These are phyloP conservation scores for Pteria penguin DNA, from an alignment of 2,888 invertebrate genomes.

Conservation along the genomic window DNA sequence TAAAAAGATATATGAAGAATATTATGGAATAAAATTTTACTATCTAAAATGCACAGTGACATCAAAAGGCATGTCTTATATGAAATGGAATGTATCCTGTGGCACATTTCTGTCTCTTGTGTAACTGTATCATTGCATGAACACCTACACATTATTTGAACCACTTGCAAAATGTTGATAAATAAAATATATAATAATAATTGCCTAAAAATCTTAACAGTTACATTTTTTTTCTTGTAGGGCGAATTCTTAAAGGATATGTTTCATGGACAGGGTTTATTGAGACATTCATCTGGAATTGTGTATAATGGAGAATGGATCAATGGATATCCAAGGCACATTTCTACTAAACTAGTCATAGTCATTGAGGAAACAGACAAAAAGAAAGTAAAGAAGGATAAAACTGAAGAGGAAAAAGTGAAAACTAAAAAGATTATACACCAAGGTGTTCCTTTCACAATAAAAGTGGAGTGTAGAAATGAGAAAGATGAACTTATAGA, in stretches of 20 bases:
- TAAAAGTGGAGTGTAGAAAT: slow-evolving; percentile 70
- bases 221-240: slow-evolving; percentile 54
- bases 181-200: too few species aligned
- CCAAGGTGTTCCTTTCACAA: slow-evolving; percentile 71
- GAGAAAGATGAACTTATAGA: slow-evolving; percentile 69
- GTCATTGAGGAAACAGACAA: slow-evolving; percentile 36
- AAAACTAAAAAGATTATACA: slow-evolving; percentile 56
- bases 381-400: neutral
- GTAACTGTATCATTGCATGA: neutral
- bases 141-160: neutral
- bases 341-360: slow-evolving; percentile 72
- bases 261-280: slow-evolving; percentile 75
- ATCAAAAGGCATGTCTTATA: too few species aligned
- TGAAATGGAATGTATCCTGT: too few species aligned
- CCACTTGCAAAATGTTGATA: neutral
- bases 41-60: too few species aligned
- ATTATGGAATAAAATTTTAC: too few species aligned
- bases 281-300: slow-evolving; percentile 76
- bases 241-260: slow-evolving; percentile 77
- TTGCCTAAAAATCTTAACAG: too few species aligned
- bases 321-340: slow-evolving; percentile 70
- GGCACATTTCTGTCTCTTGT: too few species aligned
- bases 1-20: too few species aligned
- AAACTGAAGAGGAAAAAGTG: slow-evolving; percentile 28
- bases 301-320: slow-evolving; percentile 76